These are phyloP conservation scores for Phyllotreta cruciferae DNA, from an alignment of 2,888 invertebrate species.

Conservation along the genomic window DNA sequence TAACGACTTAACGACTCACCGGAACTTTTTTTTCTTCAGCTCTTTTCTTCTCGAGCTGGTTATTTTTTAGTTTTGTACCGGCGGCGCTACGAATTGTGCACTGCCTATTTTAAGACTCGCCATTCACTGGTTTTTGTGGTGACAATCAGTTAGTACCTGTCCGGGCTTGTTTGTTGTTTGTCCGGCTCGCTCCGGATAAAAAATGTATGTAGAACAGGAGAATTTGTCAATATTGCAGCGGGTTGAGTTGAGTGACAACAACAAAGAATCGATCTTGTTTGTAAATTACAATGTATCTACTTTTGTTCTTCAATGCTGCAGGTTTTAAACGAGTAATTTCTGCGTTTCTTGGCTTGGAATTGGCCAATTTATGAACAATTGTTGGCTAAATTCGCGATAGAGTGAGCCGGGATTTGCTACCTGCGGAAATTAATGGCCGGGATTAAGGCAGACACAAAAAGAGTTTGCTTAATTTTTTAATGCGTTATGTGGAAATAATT, in stretches of 20 bases:
- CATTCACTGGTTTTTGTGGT: constrained; percentile 10
- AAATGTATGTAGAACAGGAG: neutral
- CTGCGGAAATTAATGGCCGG: no score
- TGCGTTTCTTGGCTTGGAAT: no score
- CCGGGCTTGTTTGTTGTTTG: constrained; percentile 14
- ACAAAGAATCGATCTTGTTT: no score
- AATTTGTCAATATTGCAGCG: no score
- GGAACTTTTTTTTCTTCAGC: constrained; percentile 26
- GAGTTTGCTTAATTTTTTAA: constrained; percentile 12
- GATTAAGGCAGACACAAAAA: neutral
- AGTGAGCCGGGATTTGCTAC: no score
- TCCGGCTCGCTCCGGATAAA: neutral
- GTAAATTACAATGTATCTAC: no score
- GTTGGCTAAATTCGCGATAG: no score
- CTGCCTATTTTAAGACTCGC: neutral
- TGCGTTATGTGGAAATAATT: constrained; percentile 4
- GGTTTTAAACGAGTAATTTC: no score
- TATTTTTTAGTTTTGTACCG: neutral
- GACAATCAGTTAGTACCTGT: constrained; percentile 17
- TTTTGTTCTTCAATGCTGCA: no score
- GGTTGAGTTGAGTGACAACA: no score
- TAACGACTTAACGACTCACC: constrained; percentile 36
- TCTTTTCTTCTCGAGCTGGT: constrained; percentile 15
- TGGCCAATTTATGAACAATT: no score
- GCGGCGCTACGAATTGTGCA: constrained; percentile 8